Conservation (phyloP, 2,113 vertebrate genomes). For the Chloroceryle aenea region DNA sequence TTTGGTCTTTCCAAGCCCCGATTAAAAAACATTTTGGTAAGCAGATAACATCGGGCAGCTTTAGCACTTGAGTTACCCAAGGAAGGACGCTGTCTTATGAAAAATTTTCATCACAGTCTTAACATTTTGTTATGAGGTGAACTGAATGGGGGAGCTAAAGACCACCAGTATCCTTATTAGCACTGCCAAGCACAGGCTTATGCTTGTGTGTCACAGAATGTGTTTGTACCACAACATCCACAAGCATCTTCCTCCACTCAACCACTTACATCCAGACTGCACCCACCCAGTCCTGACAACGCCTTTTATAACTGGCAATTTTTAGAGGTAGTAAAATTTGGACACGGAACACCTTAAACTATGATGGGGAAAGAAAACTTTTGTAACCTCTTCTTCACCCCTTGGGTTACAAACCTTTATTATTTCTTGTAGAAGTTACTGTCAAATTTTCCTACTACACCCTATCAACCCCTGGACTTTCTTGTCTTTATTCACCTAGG, state of each 20-base stretch:
- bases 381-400: background rate
- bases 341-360: background rate
- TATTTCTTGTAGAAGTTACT: background rate
- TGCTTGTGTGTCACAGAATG: rapidly evolving
- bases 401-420: background rate
- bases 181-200: background rate
- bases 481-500: background rate
- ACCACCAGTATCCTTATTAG: background rate
- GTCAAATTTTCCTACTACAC: background rate
- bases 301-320: background rate
- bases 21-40: background rate
- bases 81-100: rapidly evolving
- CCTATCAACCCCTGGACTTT: background rate
- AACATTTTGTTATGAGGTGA: background rate
- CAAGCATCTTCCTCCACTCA: background rate
- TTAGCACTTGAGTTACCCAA: background rate
- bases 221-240: background rate
- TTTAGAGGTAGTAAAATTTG: background rate
- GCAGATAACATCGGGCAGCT: background rate
- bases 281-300: background rate
- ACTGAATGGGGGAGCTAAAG: background rate
- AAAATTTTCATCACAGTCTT: background rate
- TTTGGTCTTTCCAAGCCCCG: background rate
- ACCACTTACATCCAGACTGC: background rate
- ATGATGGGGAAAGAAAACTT: background rate